Conservation (phyloP, 2,888 invertebrate species). For the Eretmocerus hayati region DNA sequence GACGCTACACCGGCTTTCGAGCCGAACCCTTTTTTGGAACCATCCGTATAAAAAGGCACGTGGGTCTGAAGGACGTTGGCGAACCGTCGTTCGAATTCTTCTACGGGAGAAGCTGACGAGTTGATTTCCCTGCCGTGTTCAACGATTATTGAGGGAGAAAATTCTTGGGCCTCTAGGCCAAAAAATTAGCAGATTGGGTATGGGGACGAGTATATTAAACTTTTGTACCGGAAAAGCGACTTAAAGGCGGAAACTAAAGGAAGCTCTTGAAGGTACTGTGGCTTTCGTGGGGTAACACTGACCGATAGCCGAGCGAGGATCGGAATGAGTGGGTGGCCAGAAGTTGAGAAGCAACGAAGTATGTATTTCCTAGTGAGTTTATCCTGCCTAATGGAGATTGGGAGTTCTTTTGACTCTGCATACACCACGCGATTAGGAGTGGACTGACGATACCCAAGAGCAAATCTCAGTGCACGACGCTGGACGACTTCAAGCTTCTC, state of each 20-base stretch:
- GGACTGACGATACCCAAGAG: neutral
- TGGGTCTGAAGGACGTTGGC: neutral
- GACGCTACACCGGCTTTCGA: constrained; percentile 8
- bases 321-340: neutral
- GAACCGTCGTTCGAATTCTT: neutral
- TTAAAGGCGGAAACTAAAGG: neutral
- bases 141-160: neutral
- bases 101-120: neutral
- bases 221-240: neutral
- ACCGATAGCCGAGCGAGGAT: neutral
- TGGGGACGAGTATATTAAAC: neutral
- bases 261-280: neutral
- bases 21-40: constrained; percentile 6
- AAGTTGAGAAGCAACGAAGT: neutral
- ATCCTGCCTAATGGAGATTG: neutral
- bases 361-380: neutral
- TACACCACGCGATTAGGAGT: constrained; percentile 3
- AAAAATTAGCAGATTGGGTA: neutral
- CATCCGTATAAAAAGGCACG: constrained; percentile 17
- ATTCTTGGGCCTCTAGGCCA: neutral
- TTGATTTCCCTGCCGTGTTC: neutral
- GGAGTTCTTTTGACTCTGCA: neutral
- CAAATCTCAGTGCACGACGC: neutral
- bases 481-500: neutral
- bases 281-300: neutral